Percentiles rank a stretch among this genome's conserved stretches.
Evolutionary conservation across 1,140 invertebrate species (phyloP).

Genomic region (Cyphomyrmex costatus): DNA sequence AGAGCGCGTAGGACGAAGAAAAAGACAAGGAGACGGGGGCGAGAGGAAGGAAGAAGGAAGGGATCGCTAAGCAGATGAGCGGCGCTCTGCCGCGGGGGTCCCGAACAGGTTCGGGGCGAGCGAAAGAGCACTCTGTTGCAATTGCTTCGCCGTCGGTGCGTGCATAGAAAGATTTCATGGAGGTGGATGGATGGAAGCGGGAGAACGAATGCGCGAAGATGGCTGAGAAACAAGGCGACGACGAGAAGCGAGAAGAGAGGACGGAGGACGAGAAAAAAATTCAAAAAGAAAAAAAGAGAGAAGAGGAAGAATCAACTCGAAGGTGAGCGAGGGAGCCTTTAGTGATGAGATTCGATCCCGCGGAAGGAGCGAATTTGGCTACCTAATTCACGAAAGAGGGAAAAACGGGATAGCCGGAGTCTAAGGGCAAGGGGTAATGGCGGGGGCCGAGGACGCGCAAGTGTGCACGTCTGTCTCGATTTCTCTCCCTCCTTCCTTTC

Average conservation of each 20-base stretch:
- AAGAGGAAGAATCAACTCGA: neutral
- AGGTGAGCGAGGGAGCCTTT: conserved; percentile 65
- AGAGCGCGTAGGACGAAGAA: conserved; percentile 33
- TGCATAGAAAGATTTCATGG: conserved; percentile 59
- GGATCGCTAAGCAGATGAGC: conserved; percentile 66
- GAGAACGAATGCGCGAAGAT: conserved; percentile 31
- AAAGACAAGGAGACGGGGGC: neutral
- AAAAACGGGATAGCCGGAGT: neutral
- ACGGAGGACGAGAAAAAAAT: neutral
- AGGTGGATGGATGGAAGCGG: conserved; percentile 40
- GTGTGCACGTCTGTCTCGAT: conserved; percentile 44
- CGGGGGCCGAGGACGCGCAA: neutral
- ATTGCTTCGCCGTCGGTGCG: conserved; percentile 65
- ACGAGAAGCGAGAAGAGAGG: conserved; percentile 21
- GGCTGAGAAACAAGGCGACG: conserved; percentile 10
- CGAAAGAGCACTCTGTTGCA: conserved; percentile 70
- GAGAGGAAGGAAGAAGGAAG: conserved; percentile 34
- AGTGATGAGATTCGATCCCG: conserved; percentile 76
- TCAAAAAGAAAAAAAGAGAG: conserved; percentile 50
- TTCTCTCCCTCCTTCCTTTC: neutral
- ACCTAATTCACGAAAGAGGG: conserved; percentile 74
- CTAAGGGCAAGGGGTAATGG: neutral
- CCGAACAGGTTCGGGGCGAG: conserved; percentile 35
- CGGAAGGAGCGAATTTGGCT: conserved; percentile 74
- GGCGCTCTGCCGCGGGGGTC: conserved; percentile 48